Base-by-base conservation (phyloP, 2,797 vertebrate species). In the Lacerta agilis region DNA sequence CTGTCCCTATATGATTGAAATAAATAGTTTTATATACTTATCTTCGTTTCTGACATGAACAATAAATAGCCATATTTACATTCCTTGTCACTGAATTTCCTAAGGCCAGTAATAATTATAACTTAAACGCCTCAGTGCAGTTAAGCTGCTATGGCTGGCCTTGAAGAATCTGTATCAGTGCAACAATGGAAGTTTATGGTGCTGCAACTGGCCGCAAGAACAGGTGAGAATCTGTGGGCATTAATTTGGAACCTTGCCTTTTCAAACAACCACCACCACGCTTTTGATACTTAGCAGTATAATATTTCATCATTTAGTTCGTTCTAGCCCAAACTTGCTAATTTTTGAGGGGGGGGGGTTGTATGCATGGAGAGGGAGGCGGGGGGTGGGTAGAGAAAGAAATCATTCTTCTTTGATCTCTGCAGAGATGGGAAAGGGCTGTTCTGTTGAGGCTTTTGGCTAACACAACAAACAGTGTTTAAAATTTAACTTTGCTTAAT, bases 401-500 rank as follows among this genome's bases (percentile, higher is more conserved):
- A 95, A 98, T 96, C 2, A 94, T 95, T 98, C 97, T 94, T 96
- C 98, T 99, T 99, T 99, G 98, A 98, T 99, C 98, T 98, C 94
- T 83, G 93, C 92, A 96, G 97, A 97, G 96, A 95, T 96, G 94
- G 95, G 96, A 95, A 96, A 96, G 94, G 95, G 96, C 97, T 98
- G 97, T 98, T 98, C 98, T 98, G 98, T 98, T 98, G 98, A 96
- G 97, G 97, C 97, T 97, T 98, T 98, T 99, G 98, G 98, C 99
- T 97, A 98, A 97, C 97, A 98, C 97, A 99, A 99, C 98, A 99
- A 99, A 99, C 98, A 98, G 97, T 98, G 98, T 99, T 99, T 99
- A 98, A 98, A 98, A 98, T 99, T 98, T 99, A 98, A 99, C 98
- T 99, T 98, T 98, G 98, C 98, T 99, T 99, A 99, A 99, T 99